Base-by-base conservation (phyloP, 2,888 invertebrate genomes). In the Drosophila borborema region DNA sequence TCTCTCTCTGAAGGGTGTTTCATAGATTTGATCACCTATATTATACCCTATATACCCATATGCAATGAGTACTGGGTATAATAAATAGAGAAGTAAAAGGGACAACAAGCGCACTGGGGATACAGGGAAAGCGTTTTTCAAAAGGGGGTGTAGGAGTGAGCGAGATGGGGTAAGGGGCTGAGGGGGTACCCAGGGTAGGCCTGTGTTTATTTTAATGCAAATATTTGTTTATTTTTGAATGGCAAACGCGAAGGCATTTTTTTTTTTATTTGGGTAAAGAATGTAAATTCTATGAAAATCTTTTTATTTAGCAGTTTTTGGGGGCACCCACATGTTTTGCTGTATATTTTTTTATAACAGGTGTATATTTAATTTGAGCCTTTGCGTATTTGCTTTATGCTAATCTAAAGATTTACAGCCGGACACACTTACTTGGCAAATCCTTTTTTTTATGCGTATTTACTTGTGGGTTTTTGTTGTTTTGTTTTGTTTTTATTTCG, bases 151-250 rank as follows among this genome's bases (percentile, higher is more conserved):
- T 38, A 12, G 45, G 45, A 12, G 45, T 20, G 12, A 1, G 18
- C 23, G 8, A 1, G 40, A 10, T 8, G 16, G 20, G 31, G 1
- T 0, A 7, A 16, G 16, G 38, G 2, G 7, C 14, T 38, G 38
- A 28, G 58, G 58, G 28, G 31, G 28, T 14, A 12, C n/a, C 12
- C 18, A 7, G 55, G 55, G n/a, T 55, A 41, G 45, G 49, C 67
- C 70, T 60, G 66, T 87, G 88, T 89, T 89, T 86, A 82, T 86
- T 87, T 86, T 72, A 73, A 87, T 84, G 75, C 85, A 89, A 89
- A 86, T 86, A 87, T 86, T 86, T 89, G 85, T 84, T 86, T 89
- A 87, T 86, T 89, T 85, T 69, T 70, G 71, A 80, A 72, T 80
- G 66, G 73, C 70, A 12, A 66, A 43, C 45, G 18, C 64, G 55